Conservation (phyloP, 2,888 invertebrate species). For the Chrysodeixis includens region DNA sequence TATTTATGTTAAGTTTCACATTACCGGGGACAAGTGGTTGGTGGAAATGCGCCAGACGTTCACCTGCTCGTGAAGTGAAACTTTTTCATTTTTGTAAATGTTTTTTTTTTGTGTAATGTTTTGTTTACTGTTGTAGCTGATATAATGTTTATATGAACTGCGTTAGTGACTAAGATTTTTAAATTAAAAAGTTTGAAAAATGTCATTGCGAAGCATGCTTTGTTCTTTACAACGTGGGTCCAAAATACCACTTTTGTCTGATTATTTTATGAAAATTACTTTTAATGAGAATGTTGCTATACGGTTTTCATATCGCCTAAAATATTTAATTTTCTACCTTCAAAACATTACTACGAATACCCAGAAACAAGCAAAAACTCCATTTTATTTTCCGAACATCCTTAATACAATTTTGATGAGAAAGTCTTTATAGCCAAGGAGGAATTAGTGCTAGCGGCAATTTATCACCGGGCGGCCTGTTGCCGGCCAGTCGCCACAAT, state of each 20-base stretch:
- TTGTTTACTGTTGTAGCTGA: not conserved
- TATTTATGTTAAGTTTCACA: conserved; percentile 71
- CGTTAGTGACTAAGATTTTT: no score
- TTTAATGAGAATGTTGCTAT: no score
- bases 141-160: not conserved
- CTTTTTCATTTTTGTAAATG: not conserved
- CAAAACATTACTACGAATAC: not conserved
- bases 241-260: no score
- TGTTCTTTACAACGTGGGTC: no score
- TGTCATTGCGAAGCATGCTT: no score
- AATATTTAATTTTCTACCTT: not conserved
- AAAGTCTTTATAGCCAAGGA: conserved; percentile 54
- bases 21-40: conserved; percentile 39
- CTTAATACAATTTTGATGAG: conserved; percentile 41
- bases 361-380: no score
- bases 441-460: conserved; percentile 71
- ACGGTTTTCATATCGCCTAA: no score
- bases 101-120: not conserved
- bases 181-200: no score
- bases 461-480: conserved; percentile 80
- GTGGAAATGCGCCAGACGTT: conserved; percentile 29
- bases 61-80: conserved; percentile 3
- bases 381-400: conserved; percentile 7
- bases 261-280: no score
- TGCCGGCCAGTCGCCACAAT: conserved; percentile 68